These are phyloP conservation scores for Himantopus leucocephalus DNA, from an alignment of 2,113 vertebrate species.

Conservation along the genomic window DNA sequence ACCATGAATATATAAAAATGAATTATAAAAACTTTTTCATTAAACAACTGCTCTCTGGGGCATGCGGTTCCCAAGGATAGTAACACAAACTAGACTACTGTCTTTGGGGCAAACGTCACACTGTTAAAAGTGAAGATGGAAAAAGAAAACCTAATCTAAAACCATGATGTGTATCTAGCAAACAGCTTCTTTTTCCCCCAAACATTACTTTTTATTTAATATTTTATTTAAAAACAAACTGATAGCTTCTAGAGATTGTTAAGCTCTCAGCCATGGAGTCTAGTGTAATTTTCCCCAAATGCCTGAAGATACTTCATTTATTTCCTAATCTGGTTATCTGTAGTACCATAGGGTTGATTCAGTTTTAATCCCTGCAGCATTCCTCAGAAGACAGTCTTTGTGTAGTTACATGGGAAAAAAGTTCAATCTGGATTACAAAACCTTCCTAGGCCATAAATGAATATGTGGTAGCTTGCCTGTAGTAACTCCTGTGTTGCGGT, in stretches of 20 bases:
- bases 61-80: neutral
- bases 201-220: neutral
- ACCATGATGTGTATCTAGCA: neutral
- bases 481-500: neutral
- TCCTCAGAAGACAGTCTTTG: neutral
- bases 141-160: neutral
- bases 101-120: neutral
- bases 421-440: neutral
- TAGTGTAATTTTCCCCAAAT: neutral
- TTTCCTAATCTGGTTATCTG: neutral
- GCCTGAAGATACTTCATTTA: neutral
- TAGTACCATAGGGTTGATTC: neutral
- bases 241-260: neutral
- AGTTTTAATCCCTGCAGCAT: neutral
- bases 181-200: neutral
- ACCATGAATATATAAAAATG: constrained; percentile 14
- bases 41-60: constrained; percentile 53
- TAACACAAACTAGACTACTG: neutral
- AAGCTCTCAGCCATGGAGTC: neutral
- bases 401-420: neutral
- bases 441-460: neutral
- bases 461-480: neutral
- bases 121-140: too few relatives aligned
- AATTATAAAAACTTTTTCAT: constrained; percentile 50
- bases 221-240: neutral